These are phyloP conservation scores for Alouatta palliata DNA, from an alignment of 2,113 vertebrate species.

Conservation along the genomic window DNA sequence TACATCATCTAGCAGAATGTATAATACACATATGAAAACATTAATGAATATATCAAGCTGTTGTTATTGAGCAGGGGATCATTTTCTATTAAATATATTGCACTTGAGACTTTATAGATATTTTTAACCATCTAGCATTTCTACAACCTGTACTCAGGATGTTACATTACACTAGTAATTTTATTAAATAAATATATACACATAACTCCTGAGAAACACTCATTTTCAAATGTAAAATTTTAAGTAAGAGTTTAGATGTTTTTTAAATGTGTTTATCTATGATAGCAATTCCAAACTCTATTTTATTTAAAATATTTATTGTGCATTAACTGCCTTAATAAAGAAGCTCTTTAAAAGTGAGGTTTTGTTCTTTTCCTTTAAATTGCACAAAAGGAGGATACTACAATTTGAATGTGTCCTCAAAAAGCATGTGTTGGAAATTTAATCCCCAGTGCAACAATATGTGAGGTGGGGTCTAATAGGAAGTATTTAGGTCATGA, in stretches of 20 bases:
- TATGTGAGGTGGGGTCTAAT: not conserved
- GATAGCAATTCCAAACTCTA: not conserved
- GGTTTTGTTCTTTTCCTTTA: not conserved
- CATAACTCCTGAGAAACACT: conserved; percentile 5
- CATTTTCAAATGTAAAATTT: conserved; percentile 31
- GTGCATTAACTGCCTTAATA: not conserved
- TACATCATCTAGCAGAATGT: conserved; percentile 19
- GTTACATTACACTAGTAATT: conserved; percentile 43
- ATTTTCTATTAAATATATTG: conserved; percentile 59
- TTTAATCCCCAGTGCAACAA: not conserved
- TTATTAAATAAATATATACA: conserved; percentile 37
- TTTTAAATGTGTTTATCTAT: not conserved
- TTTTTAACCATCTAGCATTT: conserved; percentile 69
- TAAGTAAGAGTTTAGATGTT: conserved; percentile 40
- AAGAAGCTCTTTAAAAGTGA: not conserved
- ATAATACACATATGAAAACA: conserved; percentile 5
- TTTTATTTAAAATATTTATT: conserved; percentile 1
- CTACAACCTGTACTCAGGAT: conserved; percentile 50
- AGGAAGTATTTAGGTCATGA: not conserved
- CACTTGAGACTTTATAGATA: conserved; percentile 57
- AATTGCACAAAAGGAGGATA: not conserved
- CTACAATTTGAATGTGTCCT: not conserved
- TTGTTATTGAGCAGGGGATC: conserved; percentile 45
- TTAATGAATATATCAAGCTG: conserved; percentile 50
- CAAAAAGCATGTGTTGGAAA: not conserved